These are phyloP conservation scores for Thalassaphorura encarpata DNA, from an alignment of 1,140 invertebrate genomes.

Conservation along the genomic window DNA sequence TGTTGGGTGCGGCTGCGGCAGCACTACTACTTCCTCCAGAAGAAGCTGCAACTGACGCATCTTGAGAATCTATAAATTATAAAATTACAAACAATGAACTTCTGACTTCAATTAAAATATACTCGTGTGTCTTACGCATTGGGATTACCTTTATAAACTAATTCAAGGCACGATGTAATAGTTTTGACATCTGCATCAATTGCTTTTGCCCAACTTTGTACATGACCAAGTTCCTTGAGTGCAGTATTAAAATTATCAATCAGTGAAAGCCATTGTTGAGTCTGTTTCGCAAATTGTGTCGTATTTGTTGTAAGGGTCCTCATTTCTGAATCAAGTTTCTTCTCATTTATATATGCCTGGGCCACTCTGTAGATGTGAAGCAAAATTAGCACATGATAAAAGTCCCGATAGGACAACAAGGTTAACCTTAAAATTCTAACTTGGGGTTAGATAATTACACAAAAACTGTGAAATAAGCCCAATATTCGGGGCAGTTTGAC, in stretches of 20 bases:
- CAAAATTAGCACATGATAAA: too few species aligned
- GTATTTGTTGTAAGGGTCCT: constrained; percentile 92
- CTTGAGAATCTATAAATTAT: too few species aligned
- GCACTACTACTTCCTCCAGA: too few species aligned
- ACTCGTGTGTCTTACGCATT: too few species aligned
- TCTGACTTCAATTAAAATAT: too few species aligned
- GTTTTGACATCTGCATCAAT: constrained; percentile 95
- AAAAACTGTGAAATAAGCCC: too few species aligned
- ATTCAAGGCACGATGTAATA: constrained; percentile 83
- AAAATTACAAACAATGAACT: not conserved
- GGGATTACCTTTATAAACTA: constrained; percentile 85
- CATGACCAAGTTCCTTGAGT: constrained; percentile 96
- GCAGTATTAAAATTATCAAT: constrained; percentile 92
- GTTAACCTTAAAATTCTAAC: too few species aligned
- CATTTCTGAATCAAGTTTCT: constrained; percentile 90
- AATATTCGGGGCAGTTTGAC: too few species aligned
- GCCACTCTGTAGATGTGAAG: constrained; percentile 60
- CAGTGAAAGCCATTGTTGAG: constrained; percentile 86
- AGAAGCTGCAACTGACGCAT: too few species aligned
- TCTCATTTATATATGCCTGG: constrained; percentile 96
- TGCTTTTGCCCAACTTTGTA: constrained; percentile 94
- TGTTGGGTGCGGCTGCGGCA: too few species aligned
- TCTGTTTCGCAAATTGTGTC: constrained; percentile 90
- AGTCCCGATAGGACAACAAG: too few species aligned
- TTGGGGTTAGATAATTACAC: too few species aligned